phyloP scores from a whole-genome alignment of 2,113 vertebrate genomes.

The Myrmecophaga tridactyla region DNA sequence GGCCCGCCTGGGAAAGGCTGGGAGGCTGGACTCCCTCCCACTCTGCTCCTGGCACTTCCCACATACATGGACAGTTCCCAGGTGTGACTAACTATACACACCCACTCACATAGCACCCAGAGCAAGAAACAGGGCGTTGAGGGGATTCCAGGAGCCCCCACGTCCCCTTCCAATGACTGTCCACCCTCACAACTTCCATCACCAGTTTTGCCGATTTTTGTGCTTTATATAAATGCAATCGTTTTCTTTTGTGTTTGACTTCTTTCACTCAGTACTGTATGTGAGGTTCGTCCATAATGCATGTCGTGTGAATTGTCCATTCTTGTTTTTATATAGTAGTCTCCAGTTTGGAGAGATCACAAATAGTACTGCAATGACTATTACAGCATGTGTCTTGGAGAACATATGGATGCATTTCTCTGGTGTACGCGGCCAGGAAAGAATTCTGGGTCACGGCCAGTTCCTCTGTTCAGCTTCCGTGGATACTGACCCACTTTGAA shows the following conservation, averaged over 20 bases:
- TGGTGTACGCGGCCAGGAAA: neutral
- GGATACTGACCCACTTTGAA: neutral
- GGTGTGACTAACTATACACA: neutral
- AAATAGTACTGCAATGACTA: neutral
- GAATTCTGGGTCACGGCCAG: neutral
- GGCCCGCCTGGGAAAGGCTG: neutral
- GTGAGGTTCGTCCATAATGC: neutral
- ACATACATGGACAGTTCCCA: accelerated
- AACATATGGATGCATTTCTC: neutral
- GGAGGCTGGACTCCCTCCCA: too few species aligned
- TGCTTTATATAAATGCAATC: neutral
- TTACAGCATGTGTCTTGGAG: neutral
- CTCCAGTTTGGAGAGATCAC: neutral
- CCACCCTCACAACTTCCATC: neutral
- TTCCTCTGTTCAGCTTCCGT: neutral
- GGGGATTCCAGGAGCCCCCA: neutral
- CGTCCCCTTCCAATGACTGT: neutral
- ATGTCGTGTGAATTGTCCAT: neutral
- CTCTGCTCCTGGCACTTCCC: too few species aligned
- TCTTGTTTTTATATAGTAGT: neutral
- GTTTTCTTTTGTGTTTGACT: neutral
- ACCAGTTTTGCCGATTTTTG: neutral
- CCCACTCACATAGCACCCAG: neutral
- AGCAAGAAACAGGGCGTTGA: neutral
- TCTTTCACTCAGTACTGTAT: neutral